Evolutionary conservation across 2,888 invertebrate species (phyloP).

Genomic region (Machimus atricapillus): DNA sequence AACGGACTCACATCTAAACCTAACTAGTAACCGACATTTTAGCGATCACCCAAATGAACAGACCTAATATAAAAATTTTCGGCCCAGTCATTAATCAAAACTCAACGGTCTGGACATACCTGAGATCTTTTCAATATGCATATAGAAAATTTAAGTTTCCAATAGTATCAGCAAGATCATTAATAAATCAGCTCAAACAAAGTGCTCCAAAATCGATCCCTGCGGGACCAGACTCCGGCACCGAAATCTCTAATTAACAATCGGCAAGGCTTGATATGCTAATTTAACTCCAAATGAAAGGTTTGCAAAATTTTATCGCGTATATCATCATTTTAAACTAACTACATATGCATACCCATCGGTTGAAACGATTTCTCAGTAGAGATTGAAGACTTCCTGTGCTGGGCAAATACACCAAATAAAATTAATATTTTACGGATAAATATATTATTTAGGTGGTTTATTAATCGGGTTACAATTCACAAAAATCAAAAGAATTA

Average conservation of each 20-base stretch:
- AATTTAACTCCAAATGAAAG: neutral
- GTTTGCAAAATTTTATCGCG: neutral
- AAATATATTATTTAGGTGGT: neutral
- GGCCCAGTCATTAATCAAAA: neutral
- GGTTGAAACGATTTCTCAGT: neutral
- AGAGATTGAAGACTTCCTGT: neutral
- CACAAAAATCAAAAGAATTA: too few relatives aligned
- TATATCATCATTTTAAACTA: neutral
- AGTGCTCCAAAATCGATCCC: neutral
- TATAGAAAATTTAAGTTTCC: neutral
- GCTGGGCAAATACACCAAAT: neutral
- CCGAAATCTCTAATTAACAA: neutral
- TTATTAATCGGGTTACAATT: neutral
- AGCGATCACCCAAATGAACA: neutral
- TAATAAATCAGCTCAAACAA: neutral
- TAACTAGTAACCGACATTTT: neutral
- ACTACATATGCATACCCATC: neutral
- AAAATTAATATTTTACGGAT: neutral
- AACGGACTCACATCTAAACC: neutral
- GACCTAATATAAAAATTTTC: neutral
- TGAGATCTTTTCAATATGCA: neutral
- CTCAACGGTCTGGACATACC: neutral
- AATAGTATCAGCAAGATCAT: neutral
- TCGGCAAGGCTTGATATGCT: neutral
- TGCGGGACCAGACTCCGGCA: neutral